Conservation (phyloP, 2,888 invertebrate genomes). For the Machimus rusticus region DNA sequence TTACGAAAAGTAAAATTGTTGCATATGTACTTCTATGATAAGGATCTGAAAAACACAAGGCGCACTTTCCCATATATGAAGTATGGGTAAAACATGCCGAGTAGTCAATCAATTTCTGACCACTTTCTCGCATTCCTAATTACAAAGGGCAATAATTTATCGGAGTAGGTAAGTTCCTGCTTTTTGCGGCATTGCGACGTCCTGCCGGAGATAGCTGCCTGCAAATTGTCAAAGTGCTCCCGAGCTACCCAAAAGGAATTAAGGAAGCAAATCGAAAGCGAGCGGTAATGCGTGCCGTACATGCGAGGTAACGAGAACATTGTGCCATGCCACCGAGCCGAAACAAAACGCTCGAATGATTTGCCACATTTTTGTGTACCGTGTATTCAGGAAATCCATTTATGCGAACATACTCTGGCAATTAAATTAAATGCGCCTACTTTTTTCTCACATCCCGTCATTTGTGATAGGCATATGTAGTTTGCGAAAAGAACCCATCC, state of each 20-base stretch:
- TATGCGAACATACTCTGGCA: slow-evolving; percentile 46
- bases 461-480: neutral
- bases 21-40: no score
- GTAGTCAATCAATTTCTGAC: neutral
- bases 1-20: no score
- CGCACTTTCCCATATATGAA: neutral
- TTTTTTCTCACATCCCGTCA: slow-evolving; percentile 37
- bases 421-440: slow-evolving; percentile 47
- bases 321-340: slow-evolving; percentile 7
- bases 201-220: neutral
- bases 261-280: slow-evolving; percentile 41
- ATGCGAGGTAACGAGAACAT: slow-evolving; percentile 43
- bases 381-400: slow-evolving; percentile 40
- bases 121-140: neutral
- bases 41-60: no score
- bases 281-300: slow-evolving; percentile 12
- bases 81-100: neutral
- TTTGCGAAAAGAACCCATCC: neutral
- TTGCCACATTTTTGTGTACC: slow-evolving; percentile 19
- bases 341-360: slow-evolving; percentile 18
- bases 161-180: neutral
- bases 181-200: neutral
- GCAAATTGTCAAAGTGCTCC: neutral
- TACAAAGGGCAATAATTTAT: neutral
- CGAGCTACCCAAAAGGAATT: neutral